A percentile compares a stretch with the other conserved stretches of the same genome.
Conservation (phyloP, 2,888 invertebrate species). For the Clivina fossor region DNA sequence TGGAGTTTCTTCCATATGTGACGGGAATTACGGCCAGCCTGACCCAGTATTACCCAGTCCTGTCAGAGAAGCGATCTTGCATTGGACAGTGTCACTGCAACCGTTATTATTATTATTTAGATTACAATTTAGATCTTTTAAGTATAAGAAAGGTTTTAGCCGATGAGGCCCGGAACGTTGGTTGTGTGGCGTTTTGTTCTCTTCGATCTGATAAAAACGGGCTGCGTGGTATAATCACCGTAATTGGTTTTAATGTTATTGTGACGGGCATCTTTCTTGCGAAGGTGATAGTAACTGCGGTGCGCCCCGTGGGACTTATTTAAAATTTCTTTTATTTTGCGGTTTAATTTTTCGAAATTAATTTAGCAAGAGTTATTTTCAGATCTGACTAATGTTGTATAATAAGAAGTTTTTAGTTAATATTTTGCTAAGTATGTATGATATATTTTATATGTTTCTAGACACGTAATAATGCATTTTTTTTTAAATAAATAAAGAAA, state of each 20-base stretch:
- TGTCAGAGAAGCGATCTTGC: neutral
- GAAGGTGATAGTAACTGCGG: too few species aligned
- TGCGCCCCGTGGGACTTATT: too few species aligned
- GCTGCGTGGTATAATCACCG: constrained; percentile 28
- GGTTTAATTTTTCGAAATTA: too few species aligned
- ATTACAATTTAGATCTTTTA: constrained; percentile 34
- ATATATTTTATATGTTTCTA: too few species aligned
- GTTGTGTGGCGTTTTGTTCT: constrained; percentile 14
- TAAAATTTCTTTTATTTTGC: too few species aligned
- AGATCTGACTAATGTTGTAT: too few species aligned
- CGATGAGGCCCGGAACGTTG: too few species aligned
- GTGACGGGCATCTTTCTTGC: constrained; percentile 18
- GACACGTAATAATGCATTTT: too few species aligned
- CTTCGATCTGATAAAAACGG: constrained; percentile 14
- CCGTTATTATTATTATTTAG: constrained; percentile 34
- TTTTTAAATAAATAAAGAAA: too few species aligned
- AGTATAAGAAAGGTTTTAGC: constrained; percentile 21
- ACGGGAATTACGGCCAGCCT: neutral
- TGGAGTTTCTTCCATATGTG: constrained; percentile 2
- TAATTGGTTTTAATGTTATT: constrained; percentile 31
- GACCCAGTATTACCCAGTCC: neutral
- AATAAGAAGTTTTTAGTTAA: too few species aligned
- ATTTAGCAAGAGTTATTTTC: too few species aligned
- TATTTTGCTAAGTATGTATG: too few species aligned
- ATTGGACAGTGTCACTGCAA: constrained; percentile 29